Evolutionary conservation across 2,113 vertebrate species (phyloP).

Genomic region (Macquaria australasica): DNA sequence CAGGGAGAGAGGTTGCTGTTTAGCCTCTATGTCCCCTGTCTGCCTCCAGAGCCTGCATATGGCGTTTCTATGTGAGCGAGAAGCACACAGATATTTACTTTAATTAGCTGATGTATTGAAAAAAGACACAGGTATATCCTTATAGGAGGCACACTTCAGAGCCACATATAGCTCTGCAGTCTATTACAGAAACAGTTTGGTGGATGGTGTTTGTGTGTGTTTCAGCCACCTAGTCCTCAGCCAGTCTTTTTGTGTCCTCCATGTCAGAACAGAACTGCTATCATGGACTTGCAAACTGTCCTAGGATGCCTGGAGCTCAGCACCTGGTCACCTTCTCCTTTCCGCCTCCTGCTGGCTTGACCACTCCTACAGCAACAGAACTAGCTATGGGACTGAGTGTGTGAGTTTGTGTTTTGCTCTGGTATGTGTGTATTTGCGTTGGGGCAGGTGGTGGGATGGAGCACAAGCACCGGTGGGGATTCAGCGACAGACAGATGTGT

Average conservation of each 20-base stretch:
- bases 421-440: slow-evolving; percentile 44
- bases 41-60: slow-evolving; percentile 44
- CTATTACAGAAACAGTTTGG: not conserved
- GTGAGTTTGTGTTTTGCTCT: slow-evolving; percentile 18
- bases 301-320: slow-evolving; percentile 71
- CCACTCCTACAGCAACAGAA: slow-evolving; percentile 40
- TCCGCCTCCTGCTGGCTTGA: slow-evolving; percentile 55
- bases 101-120: slow-evolving; percentile 4
- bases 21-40: slow-evolving; percentile 71
- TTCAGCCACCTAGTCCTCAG: not conserved
- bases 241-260: not conserved
- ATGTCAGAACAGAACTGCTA: not conserved
- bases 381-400: slow-evolving; percentile 8
- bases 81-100: slow-evolving; percentile 4
- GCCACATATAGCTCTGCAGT: not conserved
- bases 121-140: not conserved
- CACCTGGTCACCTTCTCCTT: slow-evolving; percentile 60
- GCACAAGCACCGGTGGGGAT: slow-evolving; percentile 53
- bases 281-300: slow-evolving; percentile 71
- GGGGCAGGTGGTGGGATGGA: slow-evolving; percentile 49
- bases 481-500: slow-evolving; percentile 73
- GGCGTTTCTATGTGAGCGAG: slow-evolving; percentile 7
- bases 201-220: not conserved
- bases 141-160: not conserved
- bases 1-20: slow-evolving; percentile 69